Evolutionary conservation across 1,140 invertebrate species (phyloP).

Genomic region (Olivierus martensii): DNA sequence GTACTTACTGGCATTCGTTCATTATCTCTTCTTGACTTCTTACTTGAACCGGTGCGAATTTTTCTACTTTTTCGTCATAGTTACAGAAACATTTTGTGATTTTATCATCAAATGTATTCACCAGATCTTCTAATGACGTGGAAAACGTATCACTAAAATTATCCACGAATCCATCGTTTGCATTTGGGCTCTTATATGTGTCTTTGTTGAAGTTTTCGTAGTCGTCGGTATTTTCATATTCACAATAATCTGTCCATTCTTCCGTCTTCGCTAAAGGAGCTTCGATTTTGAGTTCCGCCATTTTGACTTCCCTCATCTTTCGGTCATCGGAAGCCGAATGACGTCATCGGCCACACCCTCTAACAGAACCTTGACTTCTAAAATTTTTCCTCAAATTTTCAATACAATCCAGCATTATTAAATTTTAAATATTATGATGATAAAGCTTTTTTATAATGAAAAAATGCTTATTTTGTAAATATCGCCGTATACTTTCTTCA

Average conservation of each 20-base stretch:
- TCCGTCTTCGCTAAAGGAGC: constrained; percentile 90
- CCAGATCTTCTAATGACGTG: constrained; percentile 92
- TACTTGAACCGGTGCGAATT: constrained; percentile 94
- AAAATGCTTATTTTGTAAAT: too few species aligned
- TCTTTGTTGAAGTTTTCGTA: constrained; percentile 42
- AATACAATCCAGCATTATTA: too few species aligned
- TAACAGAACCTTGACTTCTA: too few species aligned
- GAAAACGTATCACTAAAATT: constrained; percentile 40
- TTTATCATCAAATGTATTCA: constrained; percentile 98
- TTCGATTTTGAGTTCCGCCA: constrained; percentile 77
- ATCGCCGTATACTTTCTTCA: too few species aligned
- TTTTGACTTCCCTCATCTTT: neutral
- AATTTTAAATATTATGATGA: too few species aligned
- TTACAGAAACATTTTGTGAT: constrained; percentile 97
- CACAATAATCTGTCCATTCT: constrained; percentile 46
- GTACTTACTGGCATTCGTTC: constrained; percentile 98
- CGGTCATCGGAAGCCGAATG: too few species aligned
- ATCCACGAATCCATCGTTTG: constrained; percentile 15
- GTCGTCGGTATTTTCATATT: constrained; percentile 39
- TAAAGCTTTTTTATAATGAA: too few species aligned
- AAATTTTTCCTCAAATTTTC: too few species aligned
- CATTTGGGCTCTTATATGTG: constrained; percentile 11
- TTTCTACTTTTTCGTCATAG: constrained; percentile 91
- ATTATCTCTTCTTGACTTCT: constrained; percentile 96
- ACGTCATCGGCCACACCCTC: too few species aligned